Percentiles rank a stretch among this genome's conserved stretches.
phyloP scores from a whole-genome alignment of 2,888 invertebrate genomes.

The Cryptus viduatorius region DNA sequence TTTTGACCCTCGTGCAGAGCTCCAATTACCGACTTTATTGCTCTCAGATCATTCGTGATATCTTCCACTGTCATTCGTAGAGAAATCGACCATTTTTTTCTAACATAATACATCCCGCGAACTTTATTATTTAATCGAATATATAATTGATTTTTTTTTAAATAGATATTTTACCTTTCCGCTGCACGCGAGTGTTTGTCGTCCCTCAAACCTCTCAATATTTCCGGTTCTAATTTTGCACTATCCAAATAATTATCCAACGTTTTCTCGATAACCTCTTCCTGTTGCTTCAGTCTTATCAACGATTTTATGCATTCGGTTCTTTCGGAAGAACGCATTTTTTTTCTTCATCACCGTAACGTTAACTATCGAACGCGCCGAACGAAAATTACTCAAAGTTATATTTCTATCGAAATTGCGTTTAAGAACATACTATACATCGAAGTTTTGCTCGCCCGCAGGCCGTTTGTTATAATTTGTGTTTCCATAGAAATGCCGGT shows the following conservation, averaged over 20 bases:
- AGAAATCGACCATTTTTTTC: constrained; percentile 53
- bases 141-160: constrained; percentile 1
- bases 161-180: constrained; percentile 75
- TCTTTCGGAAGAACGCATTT: constrained; percentile 68
- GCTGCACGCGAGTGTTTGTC: constrained; percentile 68
- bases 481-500: constrained; percentile 65
- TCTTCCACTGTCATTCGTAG: constrained; percentile 69
- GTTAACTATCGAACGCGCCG: not conserved
- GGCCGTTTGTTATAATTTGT: constrained; percentile 17
- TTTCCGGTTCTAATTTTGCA: constrained; percentile 76
- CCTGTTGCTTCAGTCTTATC: constrained; percentile 79
- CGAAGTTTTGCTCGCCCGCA: not conserved
- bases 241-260: constrained; percentile 74
- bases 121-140: constrained; percentile 32
- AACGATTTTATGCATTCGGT: constrained; percentile 74
- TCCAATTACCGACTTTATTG: constrained; percentile 70
- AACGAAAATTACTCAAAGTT: not conserved
- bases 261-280: constrained; percentile 77
- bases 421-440: not conserved
- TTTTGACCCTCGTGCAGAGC: constrained; percentile 71
- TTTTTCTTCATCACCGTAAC: constrained; percentile 10
- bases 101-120: constrained; percentile 9
- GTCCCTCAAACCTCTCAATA: constrained; percentile 72
- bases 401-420: constrained; percentile 10
- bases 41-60: constrained; percentile 73